Conservation (phyloP, 2,797 vertebrate species). For the Protosalanx chinensis region DNA sequence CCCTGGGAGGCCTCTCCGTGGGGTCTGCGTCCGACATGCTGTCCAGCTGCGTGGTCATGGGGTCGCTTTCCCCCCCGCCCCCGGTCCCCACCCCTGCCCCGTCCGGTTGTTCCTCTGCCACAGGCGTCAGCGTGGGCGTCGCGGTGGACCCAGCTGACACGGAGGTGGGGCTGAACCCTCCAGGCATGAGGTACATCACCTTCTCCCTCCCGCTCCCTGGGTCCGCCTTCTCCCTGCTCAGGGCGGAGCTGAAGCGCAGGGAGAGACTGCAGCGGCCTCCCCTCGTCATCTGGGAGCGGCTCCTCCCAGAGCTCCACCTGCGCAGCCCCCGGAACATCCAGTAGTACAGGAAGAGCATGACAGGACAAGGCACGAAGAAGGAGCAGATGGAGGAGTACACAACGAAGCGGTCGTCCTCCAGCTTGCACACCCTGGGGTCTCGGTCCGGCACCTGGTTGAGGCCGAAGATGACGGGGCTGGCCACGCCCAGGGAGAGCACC, state of each 20-base stretch:
- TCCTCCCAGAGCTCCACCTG: conserved; percentile 65
- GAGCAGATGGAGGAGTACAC: conserved; percentile 77
- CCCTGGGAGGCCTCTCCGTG: conserved; percentile 35
- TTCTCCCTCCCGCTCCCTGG: conserved; percentile 39
- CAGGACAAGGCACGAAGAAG: conserved; percentile 75
- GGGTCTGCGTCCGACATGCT: conserved; percentile 63
- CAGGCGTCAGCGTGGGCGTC: conserved; percentile 12
- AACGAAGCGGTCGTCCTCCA: conserved; percentile 72
- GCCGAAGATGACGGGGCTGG: conserved; percentile 73
- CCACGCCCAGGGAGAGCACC: conserved; percentile 71
- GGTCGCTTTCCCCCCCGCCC: conserved; percentile 52
- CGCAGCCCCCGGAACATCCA: conserved; percentile 72
- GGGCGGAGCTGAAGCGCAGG: conserved; percentile 45
- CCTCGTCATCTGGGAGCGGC: conserved; percentile 42
- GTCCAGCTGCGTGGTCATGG: conserved; percentile 62
- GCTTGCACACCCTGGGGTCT: conserved; percentile 63
- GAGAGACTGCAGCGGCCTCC: conserved; percentile 46
- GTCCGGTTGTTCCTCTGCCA: conserved; percentile 16
- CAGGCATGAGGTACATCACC: conserved; percentile 44
- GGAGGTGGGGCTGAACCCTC: conserved; percentile 51
- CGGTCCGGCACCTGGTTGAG: conserved; percentile 70
- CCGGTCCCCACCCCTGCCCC: background rate
- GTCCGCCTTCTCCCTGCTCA: conserved; percentile 40
- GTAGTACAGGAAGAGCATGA: conserved; percentile 76
- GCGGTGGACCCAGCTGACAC: conserved; percentile 32